Percentiles rank a stretch among this genome's conserved stretches.
Conservation (phyloP, 2,113 vertebrate species). For the Paracanthobrama guichenoti region DNA sequence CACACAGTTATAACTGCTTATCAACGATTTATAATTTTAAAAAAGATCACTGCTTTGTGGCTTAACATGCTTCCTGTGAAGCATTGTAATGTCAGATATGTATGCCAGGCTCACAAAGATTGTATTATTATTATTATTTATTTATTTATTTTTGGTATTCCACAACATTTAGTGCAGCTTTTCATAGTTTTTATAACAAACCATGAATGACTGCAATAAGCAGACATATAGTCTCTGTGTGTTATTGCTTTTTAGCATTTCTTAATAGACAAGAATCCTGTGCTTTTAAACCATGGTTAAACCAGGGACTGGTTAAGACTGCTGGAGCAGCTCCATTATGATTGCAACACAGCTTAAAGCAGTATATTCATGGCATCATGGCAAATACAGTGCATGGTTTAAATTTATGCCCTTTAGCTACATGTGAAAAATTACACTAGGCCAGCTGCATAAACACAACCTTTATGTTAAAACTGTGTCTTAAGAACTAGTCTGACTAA, state of each 20-base stretch:
- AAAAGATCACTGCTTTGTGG: not conserved
- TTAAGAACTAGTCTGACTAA: not conserved
- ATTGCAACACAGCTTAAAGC: not conserved
- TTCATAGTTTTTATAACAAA: not conserved
- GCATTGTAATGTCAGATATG: not conserved
- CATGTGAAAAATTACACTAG: not conserved
- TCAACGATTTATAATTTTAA: too few relatives aligned
- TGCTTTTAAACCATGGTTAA: not conserved
- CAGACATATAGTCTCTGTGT: not conserved
- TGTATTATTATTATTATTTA: too few relatives aligned
- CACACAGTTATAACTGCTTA: too few relatives aligned
- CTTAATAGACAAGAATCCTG: not conserved
- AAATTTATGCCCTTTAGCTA: conserved; percentile 4
- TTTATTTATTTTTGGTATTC: not conserved
- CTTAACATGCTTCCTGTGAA: not conserved
- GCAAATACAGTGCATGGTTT: too few relatives aligned
- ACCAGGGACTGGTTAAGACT: not conserved
- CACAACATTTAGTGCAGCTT: not conserved
- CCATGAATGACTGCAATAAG: not conserved
- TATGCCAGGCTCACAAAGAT: not conserved
- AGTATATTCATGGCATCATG: not conserved
- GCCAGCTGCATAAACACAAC: not conserved
- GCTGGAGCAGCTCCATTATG: not conserved
- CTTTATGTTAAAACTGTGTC: not conserved
- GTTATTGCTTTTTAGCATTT: not conserved